Base-by-base conservation (phyloP, 2,888 invertebrate genomes). In the Malacosoma neustria region DNA sequence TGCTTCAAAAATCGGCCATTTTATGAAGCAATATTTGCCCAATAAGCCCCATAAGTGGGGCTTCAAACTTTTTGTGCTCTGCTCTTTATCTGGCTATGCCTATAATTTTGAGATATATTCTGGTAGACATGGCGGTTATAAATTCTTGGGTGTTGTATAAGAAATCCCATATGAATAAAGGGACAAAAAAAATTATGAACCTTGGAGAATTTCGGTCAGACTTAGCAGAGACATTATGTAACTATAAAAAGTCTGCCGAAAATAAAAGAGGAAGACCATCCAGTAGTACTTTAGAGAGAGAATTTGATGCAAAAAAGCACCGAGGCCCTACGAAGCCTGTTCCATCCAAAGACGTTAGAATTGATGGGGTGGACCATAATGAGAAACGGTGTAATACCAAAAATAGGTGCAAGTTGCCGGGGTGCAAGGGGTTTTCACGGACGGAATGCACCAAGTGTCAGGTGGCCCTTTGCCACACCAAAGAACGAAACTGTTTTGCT, bases 401-500 rank as follows among this genome's bases (percentile, higher is more conserved):
- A 45, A 50, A 45, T 40, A 43, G 48, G 38, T 49, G 49, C 49
- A 51, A 44, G 42, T 43, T 46, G 35, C 43, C 48, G 11, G 42
- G 46, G 32, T 48, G 49, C 33, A 45, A 48, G 37, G 46, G 45
- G 9, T 49, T 46, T 43, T 43, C 46, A 14, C 46, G 48, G 32
- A 52, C 46, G 13, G 45, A 48, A 33, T 49, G 52, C 32, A 48
- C 42, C 4, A 51, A 52, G 41, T 51, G 47, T 32, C 34, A 37
- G 33, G 46, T 54, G 33, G 48, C 49, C 30, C 35, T 51, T 14
- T 52, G 48, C 13, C 50, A 51, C 41, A 51, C 42, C 11, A 49
- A 50, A 42, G 39, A 51, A 34, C 36, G 46, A 37, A 51, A 54
- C 38, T 48, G 49, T 44, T 51, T 54, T 43, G 48, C 49, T 44